Evolutionary conservation across 1,140 invertebrate species (phyloP), one percentile per base, ranked within the genome.

Genomic region (Drosophila nigromelanica): DNA sequence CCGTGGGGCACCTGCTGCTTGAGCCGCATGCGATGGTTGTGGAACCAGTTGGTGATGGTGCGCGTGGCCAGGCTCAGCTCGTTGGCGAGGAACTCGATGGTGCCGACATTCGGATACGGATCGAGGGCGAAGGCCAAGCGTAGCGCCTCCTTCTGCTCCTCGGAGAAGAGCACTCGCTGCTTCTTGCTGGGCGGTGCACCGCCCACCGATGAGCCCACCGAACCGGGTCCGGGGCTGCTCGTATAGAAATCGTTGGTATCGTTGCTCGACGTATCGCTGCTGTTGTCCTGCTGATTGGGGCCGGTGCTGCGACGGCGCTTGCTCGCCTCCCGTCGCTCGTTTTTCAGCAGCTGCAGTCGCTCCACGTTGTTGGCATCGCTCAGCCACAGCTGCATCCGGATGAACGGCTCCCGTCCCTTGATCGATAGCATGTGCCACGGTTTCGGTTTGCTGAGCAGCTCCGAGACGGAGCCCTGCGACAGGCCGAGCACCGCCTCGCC

Each of bases 371-470:
- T 96, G 8, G 98, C 95, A 90, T 99, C 98, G 73, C 96, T 97
- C 8, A 99, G 93, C 98, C 98, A 99, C 21, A 99, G 92, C 91
- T 99, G 98, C 98, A 99, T 99, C 67, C 98, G 94, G 69, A 99
- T 98, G 93, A 99, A 99, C 0, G 98, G 98, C 92, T 99, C 98
- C 30, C 98, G 93, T 0, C 98, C 98, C 92, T 99, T 99, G 91
- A 99, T 98, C 80, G 98, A 99, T 6, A 99, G 94, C 98, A 99
- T 99, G 90, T 99, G 98, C 98, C 98, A 99, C 0, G 98, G 98
- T 90, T 99, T 99, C 1, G 98, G 98, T 92, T 99, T 99, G 48
- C 98, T 99, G 0, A 99, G 93, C 12, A 99, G 93, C 92, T 99
- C 98, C 89, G 97, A 98, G 1, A 99, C 98, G 0, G 98, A 99